phyloP scores from a whole-genome alignment of 2,113 vertebrate genomes.

The Athene cunicularia region DNA sequence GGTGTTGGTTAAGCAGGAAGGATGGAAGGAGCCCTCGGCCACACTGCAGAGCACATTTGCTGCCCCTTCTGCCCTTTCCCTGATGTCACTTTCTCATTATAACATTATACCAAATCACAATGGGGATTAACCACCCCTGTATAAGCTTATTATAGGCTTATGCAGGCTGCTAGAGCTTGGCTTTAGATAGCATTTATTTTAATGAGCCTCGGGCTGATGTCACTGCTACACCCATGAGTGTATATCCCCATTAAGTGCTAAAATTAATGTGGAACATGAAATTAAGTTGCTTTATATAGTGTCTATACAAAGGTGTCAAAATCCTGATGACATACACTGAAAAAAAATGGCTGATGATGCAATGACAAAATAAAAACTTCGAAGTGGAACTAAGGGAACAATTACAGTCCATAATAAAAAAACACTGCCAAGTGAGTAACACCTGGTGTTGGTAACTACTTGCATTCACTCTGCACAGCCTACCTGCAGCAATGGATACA shows the following conservation, averaged over 20 bases:
- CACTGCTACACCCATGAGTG: not conserved
- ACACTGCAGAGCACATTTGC: not conserved
- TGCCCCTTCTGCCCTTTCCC: slow-evolving; percentile 44
- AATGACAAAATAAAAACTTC: not conserved
- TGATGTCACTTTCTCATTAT: slow-evolving; percentile 62
- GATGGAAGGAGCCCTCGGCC: not conserved
- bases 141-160: slow-evolving; percentile 68
- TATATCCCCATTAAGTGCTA: not conserved
- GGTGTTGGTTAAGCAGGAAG: not conserved
- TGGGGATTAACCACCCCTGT: slow-evolving; percentile 34
- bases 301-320: not conserved
- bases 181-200: slow-evolving; percentile 40
- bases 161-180: slow-evolving; percentile 34
- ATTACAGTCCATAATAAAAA: not conserved
- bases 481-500: not conserved
- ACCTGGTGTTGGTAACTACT: not conserved
- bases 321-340: not conserved
- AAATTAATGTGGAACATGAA: not conserved
- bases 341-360: not conserved
- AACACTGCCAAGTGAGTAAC: not conserved
- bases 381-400: not conserved
- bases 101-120: slow-evolving; percentile 52
- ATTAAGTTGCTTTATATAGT: not conserved
- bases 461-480: not conserved
- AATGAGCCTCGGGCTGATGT: slow-evolving; percentile 21